These are phyloP conservation scores for Drosophila anceps DNA, from an alignment of 2,888 invertebrate species.

Conservation along the genomic window DNA sequence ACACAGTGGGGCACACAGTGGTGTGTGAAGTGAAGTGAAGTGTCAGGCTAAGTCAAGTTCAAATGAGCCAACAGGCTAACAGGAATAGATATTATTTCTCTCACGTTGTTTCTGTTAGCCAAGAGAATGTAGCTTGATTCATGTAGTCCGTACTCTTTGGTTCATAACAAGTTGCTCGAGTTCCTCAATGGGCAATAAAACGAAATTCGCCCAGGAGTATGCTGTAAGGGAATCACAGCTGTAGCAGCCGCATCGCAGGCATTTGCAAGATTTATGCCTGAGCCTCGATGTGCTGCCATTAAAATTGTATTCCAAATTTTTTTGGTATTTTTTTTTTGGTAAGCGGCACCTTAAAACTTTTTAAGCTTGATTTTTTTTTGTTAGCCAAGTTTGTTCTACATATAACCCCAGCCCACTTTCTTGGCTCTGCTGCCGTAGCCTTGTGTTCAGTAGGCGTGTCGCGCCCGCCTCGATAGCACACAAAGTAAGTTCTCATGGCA, in stretches of 20 bases:
- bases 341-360: constrained; percentile 21
- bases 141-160: constrained; percentile 14
- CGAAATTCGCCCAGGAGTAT: constrained; percentile 34
- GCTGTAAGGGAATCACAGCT: constrained; percentile 46
- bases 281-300: constrained; percentile 35
- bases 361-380: constrained; percentile 32
- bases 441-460: constrained; percentile 34
- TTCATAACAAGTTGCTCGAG: constrained; percentile 28
- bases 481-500: constrained; percentile 48
- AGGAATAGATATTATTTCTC: not conserved
- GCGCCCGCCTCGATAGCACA: constrained; percentile 28
- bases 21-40: not conserved
- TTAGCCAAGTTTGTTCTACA: constrained; percentile 22
- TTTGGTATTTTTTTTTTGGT: constrained; percentile 9
- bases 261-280: constrained; percentile 60
- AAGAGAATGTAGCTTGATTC: not conserved
- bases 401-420: constrained; percentile 4
- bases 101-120: not conserved
- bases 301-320: constrained; percentile 57
- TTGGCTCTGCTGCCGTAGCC: constrained; percentile 32
- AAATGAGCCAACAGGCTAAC: not conserved
- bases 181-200: constrained; percentile 51
- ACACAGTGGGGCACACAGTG: constrained; percentile 35
- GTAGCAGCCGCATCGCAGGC: constrained; percentile 22
- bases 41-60: not conserved